These are phyloP conservation scores for Aphodius sticticus DNA, from an alignment of 2,888 invertebrate species.

Conservation along the genomic window DNA sequence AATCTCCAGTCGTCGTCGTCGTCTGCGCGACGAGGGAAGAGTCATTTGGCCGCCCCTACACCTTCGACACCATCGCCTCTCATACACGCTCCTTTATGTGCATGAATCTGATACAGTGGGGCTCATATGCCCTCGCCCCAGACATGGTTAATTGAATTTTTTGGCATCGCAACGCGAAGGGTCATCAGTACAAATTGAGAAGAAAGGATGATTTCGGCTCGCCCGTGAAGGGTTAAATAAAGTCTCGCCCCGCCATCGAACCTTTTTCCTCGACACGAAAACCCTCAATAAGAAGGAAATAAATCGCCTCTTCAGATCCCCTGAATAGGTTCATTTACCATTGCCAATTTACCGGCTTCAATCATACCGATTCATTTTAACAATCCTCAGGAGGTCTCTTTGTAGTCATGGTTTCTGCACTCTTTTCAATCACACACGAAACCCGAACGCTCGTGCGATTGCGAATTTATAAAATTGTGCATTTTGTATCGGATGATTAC, in stretches of 20 bases:
- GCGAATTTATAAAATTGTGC: background rate
- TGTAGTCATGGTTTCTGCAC: background rate
- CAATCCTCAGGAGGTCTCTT: background rate
- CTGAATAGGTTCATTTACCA: conserved; percentile 4
- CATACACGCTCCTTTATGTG: background rate
- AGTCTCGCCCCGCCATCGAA: background rate
- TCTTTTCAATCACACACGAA: background rate
- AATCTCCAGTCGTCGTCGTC: conserved; percentile 41
- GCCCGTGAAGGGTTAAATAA: background rate
- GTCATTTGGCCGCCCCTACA: background rate
- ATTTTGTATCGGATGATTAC: background rate
- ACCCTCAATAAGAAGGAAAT: background rate
- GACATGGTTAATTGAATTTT: conserved; percentile 4
- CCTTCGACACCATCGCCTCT: background rate
- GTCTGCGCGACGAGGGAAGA: background rate
- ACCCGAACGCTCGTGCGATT: background rate
- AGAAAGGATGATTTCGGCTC: background rate
- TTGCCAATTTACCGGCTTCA: conserved; percentile 4
- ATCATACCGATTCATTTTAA: conserved; percentile 4
- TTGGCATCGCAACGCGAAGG: background rate
- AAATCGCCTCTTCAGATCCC: background rate
- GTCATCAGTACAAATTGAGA: background rate
- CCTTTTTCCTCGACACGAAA: background rate
- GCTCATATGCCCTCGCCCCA: background rate
- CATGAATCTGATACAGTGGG: background rate